Evolutionary conservation across 2,797 vertebrate species (phyloP), one percentile per base, ranked within the genome.

Genomic region (Odontamblyopus rebecca): DNA sequence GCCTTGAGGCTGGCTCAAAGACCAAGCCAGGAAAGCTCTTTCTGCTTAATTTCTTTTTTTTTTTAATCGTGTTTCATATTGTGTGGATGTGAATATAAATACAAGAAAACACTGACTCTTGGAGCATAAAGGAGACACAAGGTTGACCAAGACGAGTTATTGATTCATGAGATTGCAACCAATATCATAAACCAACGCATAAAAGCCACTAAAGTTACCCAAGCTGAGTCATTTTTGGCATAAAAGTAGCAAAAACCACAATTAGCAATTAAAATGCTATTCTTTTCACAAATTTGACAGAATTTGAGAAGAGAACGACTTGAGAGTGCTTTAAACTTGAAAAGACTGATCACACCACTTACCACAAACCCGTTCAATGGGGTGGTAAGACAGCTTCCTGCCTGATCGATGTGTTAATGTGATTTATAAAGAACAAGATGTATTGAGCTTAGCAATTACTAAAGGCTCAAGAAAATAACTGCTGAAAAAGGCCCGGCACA

Each of bases 401-500:
- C 68, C 77, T 87, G 82, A 90, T 89, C 89, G 84, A 86, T 88
- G 85, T 83, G 85, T 86, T 89, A 85, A 89, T 86, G 78, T 88
- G 85, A 89, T 92, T 91, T 89, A 82, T 84, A 88, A 86, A 89
- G 86, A 86, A 88, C 86, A 85, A 86, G 82, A 88, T 84, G 78
- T 84, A 90, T 91, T 85, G 85, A 86, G 86, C 75, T 77, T 69
- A 70, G 80, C 77, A 86, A 87, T 88, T 88, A 87, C 82, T 72
- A 82, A 80, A 72, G 77, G 62, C 53, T 78, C 83, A 69, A 69
- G 69, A 78, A 76, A 86, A 82, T 79, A 74, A 85, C 83, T 87
- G 78, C 71, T 77, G 82, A 68, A 78, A 83, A 19, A 67, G 66
- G 78, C 54, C 13, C 50, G 27, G 51, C 76, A 73, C 78, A 73